Conservation (phyloP, 2,113 vertebrate species). For the Artemisiospiza belli region DNA sequence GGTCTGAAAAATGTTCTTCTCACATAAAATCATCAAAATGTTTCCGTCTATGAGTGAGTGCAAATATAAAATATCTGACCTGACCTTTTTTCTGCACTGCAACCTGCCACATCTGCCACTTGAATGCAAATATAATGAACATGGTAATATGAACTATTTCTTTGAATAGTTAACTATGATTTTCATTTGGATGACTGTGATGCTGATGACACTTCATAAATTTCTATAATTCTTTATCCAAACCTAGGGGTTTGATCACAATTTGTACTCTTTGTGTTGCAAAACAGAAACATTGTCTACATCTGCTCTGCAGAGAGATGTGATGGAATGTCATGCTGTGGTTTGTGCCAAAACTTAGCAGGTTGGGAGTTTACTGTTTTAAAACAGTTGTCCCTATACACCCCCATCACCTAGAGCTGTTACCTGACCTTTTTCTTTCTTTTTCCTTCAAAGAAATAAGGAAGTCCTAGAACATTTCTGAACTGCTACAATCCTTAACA, state of each 20-base stretch:
- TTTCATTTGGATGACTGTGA: background rate
- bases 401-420: background rate
- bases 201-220: background rate
- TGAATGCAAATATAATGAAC: background rate
- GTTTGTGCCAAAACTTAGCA: background rate
- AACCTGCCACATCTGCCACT: background rate
- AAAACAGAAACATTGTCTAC: background rate
- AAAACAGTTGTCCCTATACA: background rate
- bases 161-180: background rate
- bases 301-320: background rate
- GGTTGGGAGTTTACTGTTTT: background rate
- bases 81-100: background rate
- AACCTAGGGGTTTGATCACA: background rate
- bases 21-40: background rate
- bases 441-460: background rate
- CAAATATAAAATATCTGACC: background rate
- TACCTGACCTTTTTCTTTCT: background rate
- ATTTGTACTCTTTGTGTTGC: background rate
- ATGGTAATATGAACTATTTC: background rate
- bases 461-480: background rate
- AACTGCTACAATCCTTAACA: background rate
- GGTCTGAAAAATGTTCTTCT: background rate
- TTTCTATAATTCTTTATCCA: background rate
- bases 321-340: accelerated
- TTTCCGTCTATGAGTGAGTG: background rate